phyloP scores from a whole-genome alignment of 2,113 vertebrate genomes.

The Acanthisitta chloris region DNA sequence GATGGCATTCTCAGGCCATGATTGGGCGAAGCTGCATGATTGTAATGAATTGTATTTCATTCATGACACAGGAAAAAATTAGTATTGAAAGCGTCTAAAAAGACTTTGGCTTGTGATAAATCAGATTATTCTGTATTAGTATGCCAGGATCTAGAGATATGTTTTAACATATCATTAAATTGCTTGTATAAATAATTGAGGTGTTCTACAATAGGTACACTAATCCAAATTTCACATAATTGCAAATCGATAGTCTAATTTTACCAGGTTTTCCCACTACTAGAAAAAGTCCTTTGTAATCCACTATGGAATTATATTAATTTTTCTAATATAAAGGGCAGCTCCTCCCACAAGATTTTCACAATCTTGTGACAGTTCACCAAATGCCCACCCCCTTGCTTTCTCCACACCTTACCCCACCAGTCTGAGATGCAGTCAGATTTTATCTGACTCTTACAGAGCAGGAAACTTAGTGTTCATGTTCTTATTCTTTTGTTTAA shows the following conservation, averaged over 20 bases:
- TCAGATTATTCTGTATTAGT: not conserved
- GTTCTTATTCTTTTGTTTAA: not conserved
- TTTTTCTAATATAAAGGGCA: not conserved
- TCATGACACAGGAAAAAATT: not conserved
- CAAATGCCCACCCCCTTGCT: not conserved
- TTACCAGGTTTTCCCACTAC: not conserved
- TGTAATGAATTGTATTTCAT: not conserved
- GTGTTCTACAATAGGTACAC: not conserved
- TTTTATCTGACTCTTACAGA: not conserved
- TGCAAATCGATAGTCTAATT: not conserved
- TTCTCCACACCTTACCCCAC: not conserved
- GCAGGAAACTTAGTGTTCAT: not conserved
- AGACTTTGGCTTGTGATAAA: not conserved
- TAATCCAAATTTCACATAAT: not conserved
- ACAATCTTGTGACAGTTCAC: not conserved
- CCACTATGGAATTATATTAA: not conserved
- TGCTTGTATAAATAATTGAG: not conserved
- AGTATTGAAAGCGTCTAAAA: not conserved
- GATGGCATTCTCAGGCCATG: not conserved
- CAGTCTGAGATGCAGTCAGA: not conserved
- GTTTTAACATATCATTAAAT: not conserved
- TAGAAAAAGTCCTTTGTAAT: not conserved
- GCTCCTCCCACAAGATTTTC: not conserved
- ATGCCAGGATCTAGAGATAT: not conserved
- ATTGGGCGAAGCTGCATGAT: not conserved